Conservation (phyloP, 35 echinoderm and acorn worm species). For the Ophioderma brevispina region DNA sequence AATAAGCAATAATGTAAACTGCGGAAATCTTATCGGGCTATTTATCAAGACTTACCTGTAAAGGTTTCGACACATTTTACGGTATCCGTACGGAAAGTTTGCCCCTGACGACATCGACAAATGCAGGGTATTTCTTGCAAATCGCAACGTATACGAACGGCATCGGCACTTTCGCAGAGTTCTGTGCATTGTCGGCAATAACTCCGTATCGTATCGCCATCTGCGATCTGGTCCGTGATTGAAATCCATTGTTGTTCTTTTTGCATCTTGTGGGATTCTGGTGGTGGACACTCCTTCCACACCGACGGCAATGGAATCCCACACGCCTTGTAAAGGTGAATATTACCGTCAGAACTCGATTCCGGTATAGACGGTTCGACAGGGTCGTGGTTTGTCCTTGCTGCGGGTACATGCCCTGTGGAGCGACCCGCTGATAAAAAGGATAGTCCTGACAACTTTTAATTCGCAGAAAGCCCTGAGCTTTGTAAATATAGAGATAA, state of each 20-base stretch:
- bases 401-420: not conserved
- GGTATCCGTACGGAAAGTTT: slow-evolving; percentile 50
- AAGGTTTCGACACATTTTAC: slow-evolving; percentile 32
- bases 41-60: slow-evolving; percentile 26
- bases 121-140: slow-evolving; percentile 40
- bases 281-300: not conserved
- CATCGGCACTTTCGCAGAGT: slow-evolving; percentile 21
- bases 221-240: slow-evolving; percentile 40
- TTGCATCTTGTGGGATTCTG: not conserved
- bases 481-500: too few species aligned
- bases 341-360: not conserved
- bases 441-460: too few species aligned
- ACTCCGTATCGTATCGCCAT: slow-evolving; percentile 33
- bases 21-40: too few species aligned
- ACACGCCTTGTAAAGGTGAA: not conserved
- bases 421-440: not conserved
- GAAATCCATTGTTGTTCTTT: not conserved
- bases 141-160: slow-evolving; percentile 49
- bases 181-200: slow-evolving; percentile 39
- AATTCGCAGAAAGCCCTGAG: too few species aligned
- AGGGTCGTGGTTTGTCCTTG: not conserved
- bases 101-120: slow-evolving; percentile 34
- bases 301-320: not conserved
- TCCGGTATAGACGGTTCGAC: not conserved
- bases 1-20: too few species aligned